Evolutionary conservation across 2,797 vertebrate genomes (phyloP), one percentile per base, ranked within the genome.

Genomic region (Falco novaeseelandiae): DNA sequence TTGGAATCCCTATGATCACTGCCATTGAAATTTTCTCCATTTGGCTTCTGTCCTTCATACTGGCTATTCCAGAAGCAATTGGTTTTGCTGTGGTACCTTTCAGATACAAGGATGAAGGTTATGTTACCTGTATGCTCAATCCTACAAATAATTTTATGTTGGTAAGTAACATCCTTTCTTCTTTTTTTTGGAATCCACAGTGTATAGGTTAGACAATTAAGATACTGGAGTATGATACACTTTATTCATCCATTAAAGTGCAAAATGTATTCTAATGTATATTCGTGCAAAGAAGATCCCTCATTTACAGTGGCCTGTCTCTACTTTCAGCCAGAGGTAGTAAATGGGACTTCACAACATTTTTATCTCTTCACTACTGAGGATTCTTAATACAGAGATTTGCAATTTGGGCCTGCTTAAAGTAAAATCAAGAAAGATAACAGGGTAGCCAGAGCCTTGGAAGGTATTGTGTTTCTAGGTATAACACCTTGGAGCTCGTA

Each of bases 21-120:
- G 98, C 99, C 87, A 98, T 99, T 44, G 99, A 99, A 97, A 99
- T 99, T 42, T 89, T 99, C 86, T 98, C 98, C 88, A 99, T 99
- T 70, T 99, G 99, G 99, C 97, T 99, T 94, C 97, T 99, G 42
- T 99, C 99, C 13, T 98, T 99, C 84, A 78, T 99, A 77, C 96
- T 99, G 97, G 99, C 99, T n/a, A 98, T 99, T 77, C 99, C 99
- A 3, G 99, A 99, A 96, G 99, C 99, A 1, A 96, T 99, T 4
- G 98, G 98, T 57, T 99, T 99, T 34, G 98, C 99, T 95, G 98
- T 99, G 22, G 83, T 99, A 87, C 49, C 48, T 38, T 99, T 99
- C 95, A 94, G 34, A 42, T 99, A 99, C 97, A 96, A 48, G 44
- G 99, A 99, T 74, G 66, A 93, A 52, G 95, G 95, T 54, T 67